Evolutionary conservation across 2,113 vertebrate species (phyloP).

Genomic region (Takifugu flavidus): DNA sequence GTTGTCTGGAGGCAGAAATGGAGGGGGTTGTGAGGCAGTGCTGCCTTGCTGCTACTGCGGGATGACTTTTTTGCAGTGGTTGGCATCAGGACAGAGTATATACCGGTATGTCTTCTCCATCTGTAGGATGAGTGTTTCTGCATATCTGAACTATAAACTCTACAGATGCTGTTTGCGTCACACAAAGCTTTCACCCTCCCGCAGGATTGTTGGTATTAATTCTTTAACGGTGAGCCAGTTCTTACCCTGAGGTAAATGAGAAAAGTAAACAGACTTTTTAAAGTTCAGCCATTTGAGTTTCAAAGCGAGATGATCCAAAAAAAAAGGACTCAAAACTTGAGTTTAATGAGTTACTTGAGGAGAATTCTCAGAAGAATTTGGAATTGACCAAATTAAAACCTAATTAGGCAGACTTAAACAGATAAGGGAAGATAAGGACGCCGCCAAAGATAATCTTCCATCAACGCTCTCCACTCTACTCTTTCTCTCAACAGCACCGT

Average conservation of each 20-base stretch:
- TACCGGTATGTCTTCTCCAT: no score
- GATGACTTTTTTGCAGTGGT: not conserved
- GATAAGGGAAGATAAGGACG: slow-evolving; percentile 43
- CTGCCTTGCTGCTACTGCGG: slow-evolving; percentile 14
- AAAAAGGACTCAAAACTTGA: slow-evolving; percentile 10
- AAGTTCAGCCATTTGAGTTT: slow-evolving; percentile 5
- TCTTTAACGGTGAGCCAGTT: not conserved
- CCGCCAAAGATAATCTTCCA: slow-evolving; percentile 42
- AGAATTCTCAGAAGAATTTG: slow-evolving; percentile 38
- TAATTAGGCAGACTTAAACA: slow-evolving; percentile 46
- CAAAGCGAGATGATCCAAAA: slow-evolving; percentile 1
- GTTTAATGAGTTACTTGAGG: slow-evolving; percentile 41
- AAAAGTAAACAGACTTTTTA: not conserved
- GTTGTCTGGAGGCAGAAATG: no score
- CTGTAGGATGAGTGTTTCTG: no score
- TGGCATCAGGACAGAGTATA: no score
- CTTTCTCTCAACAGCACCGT: slow-evolving; percentile 1
- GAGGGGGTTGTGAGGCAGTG: not conserved
- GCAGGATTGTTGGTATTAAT: no score
- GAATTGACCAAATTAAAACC: slow-evolving; percentile 53
- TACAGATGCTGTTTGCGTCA: no score
- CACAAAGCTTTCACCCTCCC: no score
- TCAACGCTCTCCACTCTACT: not conserved
- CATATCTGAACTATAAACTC: no score
- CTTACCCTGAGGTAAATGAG: not conserved